Evolutionary conservation across 2,888 invertebrate genomes (phyloP).

Genomic region (Cataglyphis albicans): DNA sequence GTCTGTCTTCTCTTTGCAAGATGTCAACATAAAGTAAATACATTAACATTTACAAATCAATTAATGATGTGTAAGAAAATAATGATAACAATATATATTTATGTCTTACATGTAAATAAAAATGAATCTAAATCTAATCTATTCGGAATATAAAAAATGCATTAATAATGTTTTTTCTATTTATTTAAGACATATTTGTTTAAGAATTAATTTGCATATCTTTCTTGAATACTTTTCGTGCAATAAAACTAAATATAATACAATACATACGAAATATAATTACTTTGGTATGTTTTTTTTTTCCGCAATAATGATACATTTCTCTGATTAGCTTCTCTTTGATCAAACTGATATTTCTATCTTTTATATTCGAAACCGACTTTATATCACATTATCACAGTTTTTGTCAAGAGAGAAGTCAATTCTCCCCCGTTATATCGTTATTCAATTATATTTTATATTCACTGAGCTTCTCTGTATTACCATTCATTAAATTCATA

Average conservation of each 20-base stretch:
- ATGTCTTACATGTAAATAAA: not conserved
- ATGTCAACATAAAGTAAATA: not conserved
- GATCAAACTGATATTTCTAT: not conserved
- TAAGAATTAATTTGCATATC: not conserved
- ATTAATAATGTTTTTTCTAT: not conserved
- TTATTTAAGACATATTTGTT: not conserved
- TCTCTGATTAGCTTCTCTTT: not conserved
- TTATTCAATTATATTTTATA: slow-evolving; percentile 42
- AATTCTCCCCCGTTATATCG: not conserved
- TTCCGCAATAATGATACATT: not conserved
- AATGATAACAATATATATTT: not conserved
- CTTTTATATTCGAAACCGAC: not conserved
- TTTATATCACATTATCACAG: slow-evolving; percentile 15
- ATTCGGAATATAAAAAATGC: not conserved
- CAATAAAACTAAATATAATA: not conserved
- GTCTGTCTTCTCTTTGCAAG: not conserved
- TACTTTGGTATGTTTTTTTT: not conserved
- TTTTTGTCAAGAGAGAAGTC: not conserved
- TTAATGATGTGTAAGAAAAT: not conserved
- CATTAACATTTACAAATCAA: not conserved
- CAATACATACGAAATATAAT: not conserved
- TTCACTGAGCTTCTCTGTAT: slow-evolving; percentile 7
- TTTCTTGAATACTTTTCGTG: not conserved
- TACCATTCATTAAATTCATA: slow-evolving; percentile 35
- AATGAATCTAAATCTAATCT: not conserved